A percentile compares a stretch with the other conserved stretches of the same genome.
Evolutionary conservation across 1,140 invertebrate species (phyloP).

Genomic region (Lordiphosa collinella): DNA sequence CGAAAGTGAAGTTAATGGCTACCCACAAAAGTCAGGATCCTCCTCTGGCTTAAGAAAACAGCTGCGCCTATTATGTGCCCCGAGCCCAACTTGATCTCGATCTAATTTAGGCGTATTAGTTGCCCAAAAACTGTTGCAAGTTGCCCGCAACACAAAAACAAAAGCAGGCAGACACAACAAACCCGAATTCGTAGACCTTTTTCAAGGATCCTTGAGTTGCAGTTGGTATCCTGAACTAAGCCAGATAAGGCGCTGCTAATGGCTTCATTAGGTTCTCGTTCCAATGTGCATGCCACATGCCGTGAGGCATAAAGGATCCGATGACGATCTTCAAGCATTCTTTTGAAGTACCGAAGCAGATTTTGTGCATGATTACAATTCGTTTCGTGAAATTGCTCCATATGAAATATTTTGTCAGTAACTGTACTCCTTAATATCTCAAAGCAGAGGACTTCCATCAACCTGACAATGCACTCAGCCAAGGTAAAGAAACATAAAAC

Average conservation of each 20-base stretch:
- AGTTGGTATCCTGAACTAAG: constrained; percentile 28
- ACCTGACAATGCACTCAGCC: not conserved
- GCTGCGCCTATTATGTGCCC: constrained; percentile 50
- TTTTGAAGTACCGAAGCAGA: constrained; percentile 54
- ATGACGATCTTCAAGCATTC: constrained; percentile 44
- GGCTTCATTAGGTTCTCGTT: constrained; percentile 64
- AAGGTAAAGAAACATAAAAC: constrained; percentile 46
- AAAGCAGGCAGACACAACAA: constrained; percentile 9
- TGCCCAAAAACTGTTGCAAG: constrained; percentile 54
- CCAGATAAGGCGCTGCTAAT: constrained; percentile 70
- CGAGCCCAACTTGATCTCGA: constrained; percentile 55
- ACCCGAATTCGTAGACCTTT: constrained; percentile 25
- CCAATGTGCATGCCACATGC: constrained; percentile 69
- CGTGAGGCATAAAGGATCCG: constrained; percentile 38
- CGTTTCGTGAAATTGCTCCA: constrained; percentile 52
- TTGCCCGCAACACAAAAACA: constrained; percentile 45
- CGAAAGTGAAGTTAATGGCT: constrained; percentile 54
- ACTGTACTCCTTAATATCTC: constrained; percentile 30
- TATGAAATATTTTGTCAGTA: constrained; percentile 46
- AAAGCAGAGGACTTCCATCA: constrained; percentile 11
- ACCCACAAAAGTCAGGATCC: constrained; percentile 56
- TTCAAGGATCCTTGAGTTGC: constrained; percentile 40
- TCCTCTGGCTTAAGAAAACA: constrained; percentile 32
- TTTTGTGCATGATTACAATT: constrained; percentile 50
- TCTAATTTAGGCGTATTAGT: constrained; percentile 76